Evolutionary conservation across 2,888 invertebrate species (phyloP), one percentile per base, ranked within the genome.

Genomic region (Hemistola chrysoprasaria): DNA sequence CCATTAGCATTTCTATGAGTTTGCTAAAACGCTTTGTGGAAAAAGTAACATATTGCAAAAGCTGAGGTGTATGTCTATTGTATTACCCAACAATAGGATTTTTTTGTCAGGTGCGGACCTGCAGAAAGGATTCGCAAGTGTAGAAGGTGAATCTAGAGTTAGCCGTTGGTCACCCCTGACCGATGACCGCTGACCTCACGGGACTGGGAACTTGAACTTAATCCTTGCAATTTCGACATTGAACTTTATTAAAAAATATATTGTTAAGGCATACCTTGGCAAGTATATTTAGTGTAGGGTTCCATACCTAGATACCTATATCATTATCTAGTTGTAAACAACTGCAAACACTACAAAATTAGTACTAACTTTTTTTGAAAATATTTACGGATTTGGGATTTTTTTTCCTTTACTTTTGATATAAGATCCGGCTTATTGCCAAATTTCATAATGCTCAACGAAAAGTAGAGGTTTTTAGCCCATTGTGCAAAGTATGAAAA

Each of bases 101-200:
- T 47, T 6, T 22, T 3, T 3, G 30, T 44, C 74, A 76, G 70
- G 79, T 74, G 69, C 53, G 53, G 66, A 59, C 55, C 50, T 53
- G 47, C 8, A 40, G 40, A 53, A 61, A 50, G 55, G 57, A 58
- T 67, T 62, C 38, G 59, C 60, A 46, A 61, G 43, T 43, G 37
- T 8, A 53, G 27, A 46, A 34, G 16, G 16, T 40, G 35, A 44
- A 36, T 49, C 32, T 37, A 26, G 40, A 60, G 68, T 73, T 54
- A 60, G 66, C 83, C 83, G 87, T 87, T 87, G 83, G 78, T 82
- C 85, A 87, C 86, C 86, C 75, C 73, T 86, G 84, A 82, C 84
- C 83, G 65, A 54, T 79, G 79, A 72, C 77, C 81, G 57, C 63
- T 80, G 81, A 84, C 84, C 84, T 76, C 74, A 62, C 84, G 85